Percentiles rank a stretch among this genome's conserved stretches.
These are phyloP conservation scores for Podarcis raffonei DNA, from an alignment of 2,113 vertebrate species.

Conservation along the genomic window DNA sequence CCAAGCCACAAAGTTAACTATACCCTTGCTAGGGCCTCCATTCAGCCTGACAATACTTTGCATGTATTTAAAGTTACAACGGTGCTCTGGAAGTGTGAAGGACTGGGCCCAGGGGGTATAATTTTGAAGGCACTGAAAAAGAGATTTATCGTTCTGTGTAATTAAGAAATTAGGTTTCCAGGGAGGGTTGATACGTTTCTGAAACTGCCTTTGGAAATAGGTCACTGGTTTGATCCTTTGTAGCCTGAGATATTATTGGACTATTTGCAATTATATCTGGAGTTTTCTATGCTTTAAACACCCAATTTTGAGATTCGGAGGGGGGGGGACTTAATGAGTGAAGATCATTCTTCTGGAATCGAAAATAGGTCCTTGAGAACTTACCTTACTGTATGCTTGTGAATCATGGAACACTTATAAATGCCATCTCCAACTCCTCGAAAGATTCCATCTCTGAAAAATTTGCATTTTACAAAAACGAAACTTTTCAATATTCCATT, in stretches of 20 bases:
- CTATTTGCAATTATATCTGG: conserved; percentile 14
- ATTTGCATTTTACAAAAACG: too few relatives aligned
- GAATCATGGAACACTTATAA: too few relatives aligned
- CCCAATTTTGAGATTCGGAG: background rate
- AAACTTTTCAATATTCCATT: too few relatives aligned
- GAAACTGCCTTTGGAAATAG: background rate
- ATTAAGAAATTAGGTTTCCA: conserved; percentile 22
- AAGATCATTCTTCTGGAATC: background rate
- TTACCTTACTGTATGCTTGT: background rate
- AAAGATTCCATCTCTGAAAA: too few relatives aligned
- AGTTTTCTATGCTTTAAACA: conserved; percentile 16
- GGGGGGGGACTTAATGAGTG: background rate
- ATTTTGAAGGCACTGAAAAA: background rate
- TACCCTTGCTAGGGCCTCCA: background rate
- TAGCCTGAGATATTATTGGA: background rate
- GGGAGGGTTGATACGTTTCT: conserved; percentile 10
- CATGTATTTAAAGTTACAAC: background rate
- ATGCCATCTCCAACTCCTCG: too few relatives aligned
- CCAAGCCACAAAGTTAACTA: background rate
- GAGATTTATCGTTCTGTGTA: background rate
- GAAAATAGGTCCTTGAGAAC: background rate
- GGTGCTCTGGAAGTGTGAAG: fast-evolving
- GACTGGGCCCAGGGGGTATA: background rate
- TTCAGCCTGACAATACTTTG: background rate
- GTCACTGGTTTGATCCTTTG: conserved; percentile 6